Base-by-base conservation (phyloP, 2,797 vertebrate species). In the Hafferia zeledoni region DNA sequence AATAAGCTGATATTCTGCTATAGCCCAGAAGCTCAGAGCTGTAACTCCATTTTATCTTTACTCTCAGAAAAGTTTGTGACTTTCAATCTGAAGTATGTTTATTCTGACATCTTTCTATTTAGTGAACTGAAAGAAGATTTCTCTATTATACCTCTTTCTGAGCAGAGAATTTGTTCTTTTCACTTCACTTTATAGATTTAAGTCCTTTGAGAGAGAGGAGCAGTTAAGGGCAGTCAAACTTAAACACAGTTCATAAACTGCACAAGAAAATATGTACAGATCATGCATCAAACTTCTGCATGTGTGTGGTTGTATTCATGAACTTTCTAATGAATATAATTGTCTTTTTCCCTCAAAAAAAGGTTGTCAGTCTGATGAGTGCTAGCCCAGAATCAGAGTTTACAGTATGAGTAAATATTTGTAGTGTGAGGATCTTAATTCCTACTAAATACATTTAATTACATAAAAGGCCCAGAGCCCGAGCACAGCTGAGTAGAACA, bases 11-110 rank as follows among this genome's bases (percentile, higher is more conserved):
- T 90, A 33, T 7, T 90, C 22, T 25, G 1, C 53, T 88, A 30
- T 20, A 70, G 76, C 79, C 59, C 61, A 63, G 74, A 70, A 90
- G 37, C 47, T 65, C 5, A 4, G 55, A 53, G 31, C 52, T 71
- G n/a, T 91, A 92, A 87, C 37, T 89, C 50, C 35, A 18, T 87
- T 93, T 87, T 71, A 68, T 87, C 87, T 75, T 71, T 61, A 24
- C 20, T 87, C 31, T 60, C 0, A 2, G 75, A 67, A 30, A 75
- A 89, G 49, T 82, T 44, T 89, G 43, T 87, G 57, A 37, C 61
- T 89, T 87, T 28, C 57, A 83, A 9, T 50, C 15, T 68, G 64
- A 89, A 78, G 23, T 78, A n/a, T 1, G 0, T 85, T 84, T 95
- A 47, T 92, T 57, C 46, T 92, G 53, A 61, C 22, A 22, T 50